Conservation (phyloP, 2,113 vertebrate species). For the Antechinus flavipes region DNA sequence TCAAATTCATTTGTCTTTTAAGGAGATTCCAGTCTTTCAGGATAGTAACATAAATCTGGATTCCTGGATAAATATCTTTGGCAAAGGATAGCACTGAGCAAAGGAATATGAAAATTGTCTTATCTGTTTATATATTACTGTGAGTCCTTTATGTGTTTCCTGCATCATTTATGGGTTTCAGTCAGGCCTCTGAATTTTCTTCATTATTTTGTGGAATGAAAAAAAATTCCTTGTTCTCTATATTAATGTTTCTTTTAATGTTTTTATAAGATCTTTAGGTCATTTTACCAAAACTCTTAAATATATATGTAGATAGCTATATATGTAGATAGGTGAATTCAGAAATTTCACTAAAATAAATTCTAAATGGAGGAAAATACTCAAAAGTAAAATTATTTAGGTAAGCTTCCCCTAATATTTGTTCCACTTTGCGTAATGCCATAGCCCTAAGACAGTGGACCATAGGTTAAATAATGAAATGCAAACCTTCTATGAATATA, state of each 20-base stretch:
- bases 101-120: background rate
- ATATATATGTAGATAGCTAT: background rate
- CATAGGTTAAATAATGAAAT: background rate
- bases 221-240: background rate
- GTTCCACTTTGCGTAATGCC: background rate
- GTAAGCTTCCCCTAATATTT: background rate
- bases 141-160: background rate
- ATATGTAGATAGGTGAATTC: background rate
- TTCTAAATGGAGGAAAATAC: background rate
- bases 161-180: background rate
- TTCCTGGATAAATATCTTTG: background rate
- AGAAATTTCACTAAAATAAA: background rate
- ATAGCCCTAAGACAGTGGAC: background rate
- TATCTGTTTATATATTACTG: background rate
- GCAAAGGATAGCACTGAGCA: background rate
- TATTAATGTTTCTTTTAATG: background rate
- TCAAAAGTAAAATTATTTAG: background rate
- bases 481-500: background rate
- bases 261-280: background rate
- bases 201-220: background rate
- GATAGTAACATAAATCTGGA: background rate
- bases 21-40: background rate
- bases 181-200: background rate
- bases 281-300: background rate
- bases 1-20: background rate